Percentiles rank a stretch among this genome's conserved stretches.
These are phyloP conservation scores for Morus bassanus DNA, from an alignment of 2,797 vertebrate genomes.

Conservation along the genomic window DNA sequence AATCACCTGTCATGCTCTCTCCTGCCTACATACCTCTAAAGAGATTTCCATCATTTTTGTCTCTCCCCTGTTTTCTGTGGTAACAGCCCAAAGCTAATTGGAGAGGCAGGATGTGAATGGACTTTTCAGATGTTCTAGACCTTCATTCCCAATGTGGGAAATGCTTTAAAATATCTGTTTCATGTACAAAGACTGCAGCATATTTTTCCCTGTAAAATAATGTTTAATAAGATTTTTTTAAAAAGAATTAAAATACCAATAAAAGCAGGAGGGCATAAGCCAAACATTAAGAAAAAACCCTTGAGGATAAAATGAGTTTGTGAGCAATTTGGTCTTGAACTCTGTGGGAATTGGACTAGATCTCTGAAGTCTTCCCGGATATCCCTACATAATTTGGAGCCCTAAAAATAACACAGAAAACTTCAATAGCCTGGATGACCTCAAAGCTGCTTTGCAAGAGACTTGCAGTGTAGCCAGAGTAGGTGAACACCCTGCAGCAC, in stretches of 20 bases:
- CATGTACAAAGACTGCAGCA: background rate
- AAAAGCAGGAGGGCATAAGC: slow-evolving; percentile 9
- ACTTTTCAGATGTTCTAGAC: background rate
- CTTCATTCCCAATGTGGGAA: background rate
- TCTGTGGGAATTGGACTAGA: slow-evolving; percentile 51
- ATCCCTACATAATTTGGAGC: background rate
- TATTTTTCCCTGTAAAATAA: slow-evolving; percentile 10
- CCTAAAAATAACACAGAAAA: slow-evolving; percentile 43
- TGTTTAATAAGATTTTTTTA: background rate
- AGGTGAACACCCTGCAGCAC: slow-evolving; percentile 16
- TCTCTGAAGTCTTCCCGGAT: slow-evolving; percentile 54
- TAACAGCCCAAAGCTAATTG: background rate
- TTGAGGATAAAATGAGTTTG: slow-evolving; percentile 24
- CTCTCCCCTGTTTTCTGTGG: background rate
- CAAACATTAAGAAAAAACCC: slow-evolving; percentile 28
- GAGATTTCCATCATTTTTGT: background rate
- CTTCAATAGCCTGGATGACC: background rate
- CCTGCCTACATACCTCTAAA: background rate
- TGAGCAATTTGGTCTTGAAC: slow-evolving; percentile 30
- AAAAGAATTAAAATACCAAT: background rate
- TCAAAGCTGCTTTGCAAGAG: background rate
- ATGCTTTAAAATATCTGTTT: background rate
- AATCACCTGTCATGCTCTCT: background rate
- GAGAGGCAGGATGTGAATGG: background rate
- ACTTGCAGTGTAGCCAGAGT: background rate